These are phyloP conservation scores for Grus americana DNA, from an alignment of 2,113 vertebrate genomes.

Conservation along the genomic window DNA sequence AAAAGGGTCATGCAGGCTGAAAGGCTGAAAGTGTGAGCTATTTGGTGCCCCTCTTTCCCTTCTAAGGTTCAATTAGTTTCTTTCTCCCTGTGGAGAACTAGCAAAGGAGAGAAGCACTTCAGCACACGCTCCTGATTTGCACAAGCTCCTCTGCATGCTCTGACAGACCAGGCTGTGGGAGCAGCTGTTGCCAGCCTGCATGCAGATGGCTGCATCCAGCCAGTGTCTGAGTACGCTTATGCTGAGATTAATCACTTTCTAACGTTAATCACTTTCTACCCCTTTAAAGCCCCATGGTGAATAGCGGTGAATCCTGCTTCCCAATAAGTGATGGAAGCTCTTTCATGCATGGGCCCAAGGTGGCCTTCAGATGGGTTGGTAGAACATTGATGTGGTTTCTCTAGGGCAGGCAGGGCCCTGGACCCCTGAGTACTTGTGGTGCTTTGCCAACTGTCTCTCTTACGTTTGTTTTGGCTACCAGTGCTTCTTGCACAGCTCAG, in stretches of 20 bases:
- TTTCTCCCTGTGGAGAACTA: background rate
- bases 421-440: background rate
- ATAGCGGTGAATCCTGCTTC: background rate
- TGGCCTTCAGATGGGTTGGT: background rate
- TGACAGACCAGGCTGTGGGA: background rate
- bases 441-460: background rate
- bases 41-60: background rate
- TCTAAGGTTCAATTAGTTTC: background rate
- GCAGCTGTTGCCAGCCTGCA: background rate
- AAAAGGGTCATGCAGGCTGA: background rate
- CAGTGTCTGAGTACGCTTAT: background rate
- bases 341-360: background rate
- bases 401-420: background rate
- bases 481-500: background rate
- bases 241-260: background rate
- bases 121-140: accelerated
- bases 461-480: background rate
- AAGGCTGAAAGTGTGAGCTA: background rate
- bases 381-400: background rate
- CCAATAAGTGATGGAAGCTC: background rate
- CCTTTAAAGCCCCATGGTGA: background rate
- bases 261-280: background rate
- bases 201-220: background rate
- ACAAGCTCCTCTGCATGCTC: background rate
- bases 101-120: background rate